Base-by-base conservation (phyloP, 2,113 vertebrate genomes). In the Corythoichthys intestinalis region DNA sequence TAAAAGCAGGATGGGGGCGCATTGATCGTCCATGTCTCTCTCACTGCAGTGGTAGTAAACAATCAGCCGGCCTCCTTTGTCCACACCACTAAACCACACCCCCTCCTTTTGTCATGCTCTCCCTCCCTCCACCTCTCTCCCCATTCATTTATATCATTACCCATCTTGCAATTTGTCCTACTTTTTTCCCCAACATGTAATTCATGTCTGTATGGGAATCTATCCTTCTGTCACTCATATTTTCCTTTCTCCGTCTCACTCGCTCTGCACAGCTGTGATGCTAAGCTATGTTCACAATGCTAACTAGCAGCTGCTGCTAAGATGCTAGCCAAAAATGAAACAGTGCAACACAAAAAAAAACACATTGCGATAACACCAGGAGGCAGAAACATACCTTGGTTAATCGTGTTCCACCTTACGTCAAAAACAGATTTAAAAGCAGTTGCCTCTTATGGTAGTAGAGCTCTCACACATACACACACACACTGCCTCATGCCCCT, bases 31-130 rank as follows among this genome's bases (percentile, higher is more conserved):
- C 66, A 75, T 67, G 72, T 68, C 68, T 80, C 83, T 74, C 81
- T 82, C 72, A 73, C 77, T 88, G 82, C 84, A 79, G 77, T 79
- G 77, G 86, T 85, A 87, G 89, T 89, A 91, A 91, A 92, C 89
- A 90, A 89, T 90, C 83, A 82, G 81, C 80, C 78, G 83, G 76
- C 85, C 85, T 88, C 86, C 91, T 92, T 92, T 92, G 91, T 93
- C 92, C 90, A 89, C 67, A 75, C 72, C 75, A 62, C 75, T 87
- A 88, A 91, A 88, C 90, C 90, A 90, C 90, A 88, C 90, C 90
- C 85, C 90, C 90, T 88, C 82, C 87, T 89, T 88, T 88, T 89
- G 83, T 86, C 77, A 91, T 86, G 82, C 82, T 68, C 78, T 70
- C 82, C 67, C 65, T 74, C 65, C 39, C 59, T 74, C 52, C 71